Conservation (phyloP, 2,888 invertebrate species). For the Chrysina gloriosa region DNA sequence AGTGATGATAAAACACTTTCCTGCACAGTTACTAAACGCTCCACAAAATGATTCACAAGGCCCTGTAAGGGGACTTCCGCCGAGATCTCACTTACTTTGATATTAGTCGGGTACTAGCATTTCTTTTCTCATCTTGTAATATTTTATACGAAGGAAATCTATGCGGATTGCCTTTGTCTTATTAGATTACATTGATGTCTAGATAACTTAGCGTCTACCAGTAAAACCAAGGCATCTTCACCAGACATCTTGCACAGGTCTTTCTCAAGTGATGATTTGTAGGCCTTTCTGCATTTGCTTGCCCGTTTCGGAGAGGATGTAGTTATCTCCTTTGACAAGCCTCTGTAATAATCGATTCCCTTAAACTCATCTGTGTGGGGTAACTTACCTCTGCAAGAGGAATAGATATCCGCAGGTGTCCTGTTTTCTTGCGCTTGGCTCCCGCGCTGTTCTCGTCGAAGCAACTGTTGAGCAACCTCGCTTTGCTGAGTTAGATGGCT, state of each 20-base stretch:
- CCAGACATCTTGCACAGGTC: conserved; percentile 47
- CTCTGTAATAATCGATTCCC: conserved; percentile 43
- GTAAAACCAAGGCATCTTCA: no score
- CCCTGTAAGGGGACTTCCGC: no score
- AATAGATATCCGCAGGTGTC: conserved; percentile 43
- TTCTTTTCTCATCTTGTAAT: neutral
- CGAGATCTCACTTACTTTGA: no score
- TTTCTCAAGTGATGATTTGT: no score
- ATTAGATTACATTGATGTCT: no score
- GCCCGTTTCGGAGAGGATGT: conserved; percentile 43
- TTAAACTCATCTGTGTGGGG: conserved; percentile 47
- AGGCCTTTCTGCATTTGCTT: conserved; percentile 41
- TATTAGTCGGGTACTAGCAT: no score
- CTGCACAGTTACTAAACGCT: no score
- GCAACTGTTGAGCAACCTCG: conserved; percentile 42
- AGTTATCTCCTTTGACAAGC: conserved; percentile 46
- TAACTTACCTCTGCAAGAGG: conserved; percentile 42
- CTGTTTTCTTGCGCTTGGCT: conserved; percentile 44
- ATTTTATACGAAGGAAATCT: no score
- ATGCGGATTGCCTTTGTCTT: no score
- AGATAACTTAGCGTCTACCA: no score
- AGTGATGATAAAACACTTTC: no score
- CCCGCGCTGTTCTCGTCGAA: conserved; percentile 40
- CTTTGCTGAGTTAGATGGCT: neutral
- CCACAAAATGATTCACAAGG: no score